A percentile compares a stretch with the other conserved stretches of the same genome.
These are phyloP conservation scores for Chionodraco myersi DNA, from an alignment of 2,113 vertebrate species.

Conservation along the genomic window DNA sequence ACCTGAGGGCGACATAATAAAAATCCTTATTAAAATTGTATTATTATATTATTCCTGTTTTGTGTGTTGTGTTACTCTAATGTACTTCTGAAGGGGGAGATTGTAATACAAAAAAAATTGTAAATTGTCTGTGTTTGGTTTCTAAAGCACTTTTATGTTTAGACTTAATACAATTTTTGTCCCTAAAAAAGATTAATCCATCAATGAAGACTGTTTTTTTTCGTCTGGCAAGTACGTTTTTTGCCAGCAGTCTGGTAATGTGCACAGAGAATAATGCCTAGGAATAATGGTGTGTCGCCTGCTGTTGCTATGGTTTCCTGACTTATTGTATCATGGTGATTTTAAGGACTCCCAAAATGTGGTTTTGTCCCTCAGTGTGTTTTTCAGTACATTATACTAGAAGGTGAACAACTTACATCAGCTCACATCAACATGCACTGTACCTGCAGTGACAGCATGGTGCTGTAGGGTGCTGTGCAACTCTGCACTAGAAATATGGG, in stretches of 20 bases:
- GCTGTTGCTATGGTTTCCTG: constrained; percentile 72
- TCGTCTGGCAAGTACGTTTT: constrained; percentile 17
- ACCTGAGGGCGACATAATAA: too few relatives aligned
- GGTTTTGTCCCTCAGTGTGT: constrained; percentile 13
- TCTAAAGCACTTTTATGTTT: too few relatives aligned
- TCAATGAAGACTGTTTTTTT: constrained; percentile 1
- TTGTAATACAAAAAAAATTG: too few relatives aligned
- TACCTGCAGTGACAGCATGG: not conserved
- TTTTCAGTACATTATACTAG: constrained; percentile 1
- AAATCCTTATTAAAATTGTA: too few relatives aligned
- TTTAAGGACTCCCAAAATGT: constrained; percentile 35
- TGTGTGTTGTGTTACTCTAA: too few relatives aligned
- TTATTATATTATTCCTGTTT: too few relatives aligned
- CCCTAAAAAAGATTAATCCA: not conserved
- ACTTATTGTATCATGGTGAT: constrained; percentile 41
- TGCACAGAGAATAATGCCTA: constrained; percentile 16
- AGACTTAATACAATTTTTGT: too few relatives aligned
- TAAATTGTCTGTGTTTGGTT: too few relatives aligned
- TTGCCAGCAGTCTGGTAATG: constrained; percentile 11
- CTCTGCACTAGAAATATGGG: not conserved
- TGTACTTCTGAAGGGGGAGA: too few relatives aligned
- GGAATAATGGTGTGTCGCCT: constrained; percentile 7
- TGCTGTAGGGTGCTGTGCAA: not conserved
- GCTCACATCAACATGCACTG: not conserved
- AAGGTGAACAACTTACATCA: constrained; percentile 3